Evolutionary conservation across 2,888 invertebrate genomes (phyloP).

Genomic region (Torymus aiolomorphi): DNA sequence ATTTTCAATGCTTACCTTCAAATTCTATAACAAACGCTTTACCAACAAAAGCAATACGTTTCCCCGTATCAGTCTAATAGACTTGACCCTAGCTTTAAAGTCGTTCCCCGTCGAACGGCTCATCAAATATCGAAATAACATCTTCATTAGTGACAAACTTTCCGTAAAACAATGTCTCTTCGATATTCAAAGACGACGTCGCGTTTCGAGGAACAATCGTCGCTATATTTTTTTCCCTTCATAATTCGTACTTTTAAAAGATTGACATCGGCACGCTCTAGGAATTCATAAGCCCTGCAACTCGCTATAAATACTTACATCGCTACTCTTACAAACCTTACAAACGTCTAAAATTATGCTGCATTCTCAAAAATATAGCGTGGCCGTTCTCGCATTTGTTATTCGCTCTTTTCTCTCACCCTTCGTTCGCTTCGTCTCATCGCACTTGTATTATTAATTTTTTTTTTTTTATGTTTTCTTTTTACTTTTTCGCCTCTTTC

Average conservation of each 20-base stretch:
- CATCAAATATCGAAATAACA: neutral
- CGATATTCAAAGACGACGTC: neutral
- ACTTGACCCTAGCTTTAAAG: constrained; percentile 32
- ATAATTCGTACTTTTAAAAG: constrained; percentile 32
- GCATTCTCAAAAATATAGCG: constrained; percentile 75
- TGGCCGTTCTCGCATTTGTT: constrained; percentile 63
- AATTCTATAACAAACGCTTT: constrained; percentile 46
- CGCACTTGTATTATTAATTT: constrained; percentile 16
- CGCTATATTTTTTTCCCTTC: constrained; percentile 17
- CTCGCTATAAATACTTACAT: constrained; percentile 68
- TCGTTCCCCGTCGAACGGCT: neutral
- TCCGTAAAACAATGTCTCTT: neutral
- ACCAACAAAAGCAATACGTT: constrained; percentile 44
- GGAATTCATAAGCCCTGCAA: constrained; percentile 67
- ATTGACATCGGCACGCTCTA: constrained; percentile 62
- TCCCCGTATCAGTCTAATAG: constrained; percentile 24
- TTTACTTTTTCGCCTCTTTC: constrained; percentile 44
- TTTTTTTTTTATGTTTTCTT: neutral
- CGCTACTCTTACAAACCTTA: constrained; percentile 74
- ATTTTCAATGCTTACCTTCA: constrained; percentile 11
- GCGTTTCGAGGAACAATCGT: constrained; percentile 9
- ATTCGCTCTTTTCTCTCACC: constrained; percentile 53
- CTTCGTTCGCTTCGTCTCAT: constrained; percentile 3
- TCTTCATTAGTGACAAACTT: neutral
- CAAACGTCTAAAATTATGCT: constrained; percentile 73